phyloP scores from a whole-genome alignment of 2,113 vertebrate genomes.

The Cebidichthys violaceus region DNA sequence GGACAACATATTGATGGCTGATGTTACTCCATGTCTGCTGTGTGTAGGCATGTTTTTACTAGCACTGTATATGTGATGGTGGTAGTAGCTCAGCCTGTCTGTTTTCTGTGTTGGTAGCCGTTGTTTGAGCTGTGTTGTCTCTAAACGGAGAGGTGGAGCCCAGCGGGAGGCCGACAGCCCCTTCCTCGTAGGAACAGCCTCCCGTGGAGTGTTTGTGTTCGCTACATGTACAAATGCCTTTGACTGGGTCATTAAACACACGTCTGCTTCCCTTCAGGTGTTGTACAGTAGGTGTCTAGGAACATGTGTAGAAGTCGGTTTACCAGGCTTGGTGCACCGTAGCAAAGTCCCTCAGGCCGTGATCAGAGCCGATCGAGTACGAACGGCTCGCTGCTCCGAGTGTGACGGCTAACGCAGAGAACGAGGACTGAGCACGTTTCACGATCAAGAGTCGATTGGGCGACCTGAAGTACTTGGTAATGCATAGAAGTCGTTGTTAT shows the following conservation, averaged over 20 bases:
- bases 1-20: too few relatives aligned
- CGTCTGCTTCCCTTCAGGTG: background rate
- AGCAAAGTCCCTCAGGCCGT: conserved; percentile 19
- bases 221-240: conserved; percentile 12
- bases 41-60: background rate
- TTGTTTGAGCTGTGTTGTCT: background rate
- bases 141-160: conserved; percentile 12
- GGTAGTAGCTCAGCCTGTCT: background rate
- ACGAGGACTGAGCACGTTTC: background rate
- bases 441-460: background rate
- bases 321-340: conserved; percentile 3
- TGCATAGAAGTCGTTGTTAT: too few relatives aligned
- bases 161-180: conserved; percentile 32
- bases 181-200: conserved; percentile 19
- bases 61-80: background rate
- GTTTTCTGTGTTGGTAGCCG: background rate
- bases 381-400: conserved; percentile 1
- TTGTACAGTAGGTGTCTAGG: background rate
- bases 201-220: conserved; percentile 32
- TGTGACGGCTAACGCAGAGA: conserved; percentile 6
- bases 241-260: conserved; percentile 32
- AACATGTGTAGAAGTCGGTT: conserved; percentile 1
- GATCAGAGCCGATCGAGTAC: conserved; percentile 6
- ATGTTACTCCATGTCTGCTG: background rate
- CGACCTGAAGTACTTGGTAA: background rate